Percentiles rank a stretch among this genome's conserved stretches.
Conservation (phyloP, 1,140 invertebrate species). For the Pinna nobilis region DNA sequence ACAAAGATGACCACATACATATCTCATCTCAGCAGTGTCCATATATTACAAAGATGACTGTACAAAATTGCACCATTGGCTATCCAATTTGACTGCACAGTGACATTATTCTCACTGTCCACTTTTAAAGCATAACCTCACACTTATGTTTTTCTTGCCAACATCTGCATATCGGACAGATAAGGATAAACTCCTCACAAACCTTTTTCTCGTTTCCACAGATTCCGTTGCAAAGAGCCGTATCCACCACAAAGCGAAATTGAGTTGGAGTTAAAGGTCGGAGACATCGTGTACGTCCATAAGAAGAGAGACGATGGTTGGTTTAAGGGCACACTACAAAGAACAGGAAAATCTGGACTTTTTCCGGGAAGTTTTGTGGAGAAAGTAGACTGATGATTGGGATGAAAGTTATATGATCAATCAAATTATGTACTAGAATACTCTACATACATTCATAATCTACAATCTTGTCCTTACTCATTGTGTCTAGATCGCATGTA, state of each 20-base stretch:
- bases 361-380: slow-evolving; percentile 97
- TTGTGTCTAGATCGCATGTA: no score
- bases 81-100: no score
- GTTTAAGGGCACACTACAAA: slow-evolving; percentile 94
- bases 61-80: no score
- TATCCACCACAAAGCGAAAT: slow-evolving; percentile 97
- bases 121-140: no score
- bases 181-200: slow-evolving; percentile 9
- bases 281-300: slow-evolving; percentile 93
- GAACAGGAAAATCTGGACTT: slow-evolving; percentile 91
- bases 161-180: no score
- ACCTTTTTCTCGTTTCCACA: no score
- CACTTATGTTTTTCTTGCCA: no score
- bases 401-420: neutral
- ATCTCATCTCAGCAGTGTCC: no score
- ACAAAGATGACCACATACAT: no score
- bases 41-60: no score
- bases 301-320: slow-evolving; percentile 95
- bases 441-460: neutral
- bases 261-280: slow-evolving; percentile 90
- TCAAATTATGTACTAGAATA: neutral
- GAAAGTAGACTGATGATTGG: slow-evolving; percentile 46
- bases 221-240: slow-evolving; percentile 91
- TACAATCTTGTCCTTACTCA: no score
- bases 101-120: no score